A percentile compares a stretch with the other conserved stretches of the same genome.
Conservation (phyloP, 2,797 vertebrate species). For the Staurois parvus region DNA sequence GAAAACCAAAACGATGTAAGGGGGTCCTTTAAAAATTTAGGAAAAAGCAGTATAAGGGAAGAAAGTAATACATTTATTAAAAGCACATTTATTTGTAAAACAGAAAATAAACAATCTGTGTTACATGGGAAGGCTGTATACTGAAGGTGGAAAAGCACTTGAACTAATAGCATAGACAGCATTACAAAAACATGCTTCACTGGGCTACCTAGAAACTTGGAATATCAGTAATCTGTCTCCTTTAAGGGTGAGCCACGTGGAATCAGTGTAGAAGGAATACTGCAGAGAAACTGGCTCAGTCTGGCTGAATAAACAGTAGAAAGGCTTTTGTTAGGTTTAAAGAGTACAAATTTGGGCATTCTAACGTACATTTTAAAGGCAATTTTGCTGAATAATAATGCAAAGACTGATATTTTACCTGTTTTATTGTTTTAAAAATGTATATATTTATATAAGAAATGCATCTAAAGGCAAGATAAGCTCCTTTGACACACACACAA, state of each 20-base stretch:
- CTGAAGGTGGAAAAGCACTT: no score
- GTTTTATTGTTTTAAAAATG: no score
- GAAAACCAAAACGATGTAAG: constrained; percentile 32
- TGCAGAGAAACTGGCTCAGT: not conserved
- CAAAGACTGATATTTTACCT: no score
- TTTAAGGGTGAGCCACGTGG: not conserved
- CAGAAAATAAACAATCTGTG: not conserved
- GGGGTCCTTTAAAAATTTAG: constrained; percentile 21
- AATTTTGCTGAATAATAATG: no score
- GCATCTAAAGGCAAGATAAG: no score
- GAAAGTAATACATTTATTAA: not conserved
- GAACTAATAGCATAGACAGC: not conserved
- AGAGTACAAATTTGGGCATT: no score
- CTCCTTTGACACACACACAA: no score
- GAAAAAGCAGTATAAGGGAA: constrained; percentile 40
- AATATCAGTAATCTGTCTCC: no score
- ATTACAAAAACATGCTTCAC: not conserved
- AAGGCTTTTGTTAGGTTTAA: not conserved
- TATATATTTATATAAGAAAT: no score
- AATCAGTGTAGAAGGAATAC: not conserved
- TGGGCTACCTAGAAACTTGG: not conserved
- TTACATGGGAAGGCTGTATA: not conserved
- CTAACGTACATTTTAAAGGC: no score
- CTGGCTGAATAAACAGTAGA: not conserved
- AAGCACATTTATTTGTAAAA: not conserved